phyloP scores from a whole-genome alignment of 2,888 invertebrate genomes.

The Tridacna crocea region DNA sequence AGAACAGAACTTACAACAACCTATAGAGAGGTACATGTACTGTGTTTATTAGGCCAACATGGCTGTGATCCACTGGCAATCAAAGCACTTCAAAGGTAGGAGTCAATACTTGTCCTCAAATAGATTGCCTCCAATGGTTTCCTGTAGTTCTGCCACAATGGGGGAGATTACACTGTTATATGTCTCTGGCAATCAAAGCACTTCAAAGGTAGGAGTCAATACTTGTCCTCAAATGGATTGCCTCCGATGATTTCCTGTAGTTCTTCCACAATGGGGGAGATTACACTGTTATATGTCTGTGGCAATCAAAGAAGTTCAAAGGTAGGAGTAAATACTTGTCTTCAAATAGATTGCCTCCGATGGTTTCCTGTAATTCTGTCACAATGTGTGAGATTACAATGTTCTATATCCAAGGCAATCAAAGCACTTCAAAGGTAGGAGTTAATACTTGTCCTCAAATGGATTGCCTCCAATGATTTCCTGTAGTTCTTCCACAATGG shows the following conservation, averaged over 20 bases:
- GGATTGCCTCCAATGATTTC: constrained; percentile 60
- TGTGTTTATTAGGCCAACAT: too few species aligned
- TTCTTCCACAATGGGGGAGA: constrained; percentile 49
- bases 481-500: constrained; percentile 50
- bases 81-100: neutral
- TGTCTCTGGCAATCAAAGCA: neutral
- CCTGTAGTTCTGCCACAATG: constrained; percentile 49
- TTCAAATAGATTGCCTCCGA: constrained; percentile 62
- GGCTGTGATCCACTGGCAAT: neutral
- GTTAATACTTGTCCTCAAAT: constrained; percentile 59
- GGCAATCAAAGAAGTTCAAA: neutral
- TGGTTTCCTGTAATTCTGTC: constrained; percentile 33
- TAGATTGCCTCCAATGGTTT: constrained; percentile 59
- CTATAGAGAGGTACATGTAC: neutral
- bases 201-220: constrained; percentile 11
- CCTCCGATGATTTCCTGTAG: constrained; percentile 54
- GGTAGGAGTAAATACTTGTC: constrained; percentile 49
- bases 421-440: neutral
- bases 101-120: constrained; percentile 59
- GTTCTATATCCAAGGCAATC: constrained; percentile 1
- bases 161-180: constrained; percentile 39
- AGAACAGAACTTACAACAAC: too few species aligned
- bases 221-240: constrained; percentile 62
- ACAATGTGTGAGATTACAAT: constrained; percentile 53
- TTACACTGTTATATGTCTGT: constrained; percentile 53